A percentile compares a stretch with the other conserved stretches of the same genome.
Evolutionary conservation across 2,113 vertebrate species (phyloP).

Genomic region (Microtus montanus): DNA sequence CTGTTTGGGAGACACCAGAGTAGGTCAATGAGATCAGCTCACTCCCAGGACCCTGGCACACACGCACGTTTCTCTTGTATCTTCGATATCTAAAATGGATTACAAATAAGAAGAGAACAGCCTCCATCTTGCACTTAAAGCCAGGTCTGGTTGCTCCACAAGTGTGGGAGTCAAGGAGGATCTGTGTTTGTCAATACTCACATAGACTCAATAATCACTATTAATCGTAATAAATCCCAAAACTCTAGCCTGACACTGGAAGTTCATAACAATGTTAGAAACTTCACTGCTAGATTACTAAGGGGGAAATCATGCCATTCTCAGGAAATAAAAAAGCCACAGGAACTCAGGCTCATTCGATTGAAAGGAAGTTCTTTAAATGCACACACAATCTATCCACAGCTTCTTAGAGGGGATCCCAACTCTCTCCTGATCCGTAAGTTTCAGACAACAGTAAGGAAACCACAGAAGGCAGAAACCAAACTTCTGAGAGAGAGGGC

Average conservation of each 20-base stretch:
- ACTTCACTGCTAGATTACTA: background rate
- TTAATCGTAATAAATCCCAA: background rate
- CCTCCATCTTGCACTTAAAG: background rate
- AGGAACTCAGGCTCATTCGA: background rate
- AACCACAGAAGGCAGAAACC: background rate
- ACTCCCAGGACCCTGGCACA: background rate
- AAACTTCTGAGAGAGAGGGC: background rate
- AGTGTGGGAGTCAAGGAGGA: background rate
- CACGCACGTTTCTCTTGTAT: background rate
- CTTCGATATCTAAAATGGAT: conserved; percentile 32
- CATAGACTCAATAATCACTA: background rate
- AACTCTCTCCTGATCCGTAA: conserved; percentile 22
- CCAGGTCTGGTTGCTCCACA: background rate
- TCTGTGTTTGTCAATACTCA: background rate
- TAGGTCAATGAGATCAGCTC: conserved; percentile 46
- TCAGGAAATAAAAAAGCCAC: background rate
- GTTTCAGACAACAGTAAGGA: background rate
- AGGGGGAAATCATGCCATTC: conserved; percentile 18
- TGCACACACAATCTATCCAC: conserved; percentile 3
- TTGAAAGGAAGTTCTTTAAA: conserved; percentile 14
- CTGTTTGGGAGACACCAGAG: background rate
- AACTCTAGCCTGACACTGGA: conserved; percentile 1
- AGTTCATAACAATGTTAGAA: background rate
- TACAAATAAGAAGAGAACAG: background rate
- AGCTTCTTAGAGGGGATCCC: background rate